A percentile compares a stretch with the other conserved stretches of the same genome.
These are phyloP conservation scores for Cyclura pinguis DNA, from an alignment of 2,797 vertebrate genomes.

Conservation along the genomic window DNA sequence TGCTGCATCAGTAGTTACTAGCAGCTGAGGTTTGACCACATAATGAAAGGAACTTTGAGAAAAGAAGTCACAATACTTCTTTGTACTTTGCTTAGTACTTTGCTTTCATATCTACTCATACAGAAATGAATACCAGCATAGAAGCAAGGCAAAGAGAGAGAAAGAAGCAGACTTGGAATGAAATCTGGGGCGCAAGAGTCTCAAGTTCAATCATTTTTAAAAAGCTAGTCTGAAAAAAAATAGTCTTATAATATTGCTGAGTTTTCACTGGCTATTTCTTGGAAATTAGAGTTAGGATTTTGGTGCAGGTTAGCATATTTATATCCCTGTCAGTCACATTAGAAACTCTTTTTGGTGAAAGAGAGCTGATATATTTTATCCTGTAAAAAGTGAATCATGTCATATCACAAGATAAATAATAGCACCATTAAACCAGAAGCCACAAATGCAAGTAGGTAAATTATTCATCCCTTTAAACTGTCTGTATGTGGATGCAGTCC, in stretches of 20 bases:
- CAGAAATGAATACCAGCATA: neutral
- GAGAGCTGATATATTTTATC: conserved; percentile 28
- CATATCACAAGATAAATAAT: conserved; percentile 42
- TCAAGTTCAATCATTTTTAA: neutral
- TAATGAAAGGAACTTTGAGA: neutral
- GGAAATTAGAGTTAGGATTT: conserved; percentile 33
- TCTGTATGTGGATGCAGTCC: neutral
- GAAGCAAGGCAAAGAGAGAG: conserved; percentile 5
- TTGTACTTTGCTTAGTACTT: neutral
- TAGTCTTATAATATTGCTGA: neutral
- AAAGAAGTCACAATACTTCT: neutral
- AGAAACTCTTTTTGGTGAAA: conserved; percentile 47
- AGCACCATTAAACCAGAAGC: conserved; percentile 26
- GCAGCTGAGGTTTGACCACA: conserved; percentile 25
- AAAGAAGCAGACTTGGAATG: conserved; percentile 12
- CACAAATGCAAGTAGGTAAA: conserved; percentile 27
- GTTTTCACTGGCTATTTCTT: conserved; percentile 24
- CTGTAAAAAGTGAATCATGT: conserved; percentile 43
- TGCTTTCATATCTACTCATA: conserved; percentile 3
- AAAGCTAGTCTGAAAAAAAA: neutral
- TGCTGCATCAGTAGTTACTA: neutral
- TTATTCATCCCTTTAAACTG: conserved; percentile 41
- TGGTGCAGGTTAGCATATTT: conserved; percentile 28
- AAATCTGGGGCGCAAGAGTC: neutral
- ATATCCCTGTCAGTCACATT: conserved; percentile 31